Evolutionary conservation across 53 echinoderm and acorn worm genomes (phyloP).

Genomic region (Mesocentrotus franciscanus): DNA sequence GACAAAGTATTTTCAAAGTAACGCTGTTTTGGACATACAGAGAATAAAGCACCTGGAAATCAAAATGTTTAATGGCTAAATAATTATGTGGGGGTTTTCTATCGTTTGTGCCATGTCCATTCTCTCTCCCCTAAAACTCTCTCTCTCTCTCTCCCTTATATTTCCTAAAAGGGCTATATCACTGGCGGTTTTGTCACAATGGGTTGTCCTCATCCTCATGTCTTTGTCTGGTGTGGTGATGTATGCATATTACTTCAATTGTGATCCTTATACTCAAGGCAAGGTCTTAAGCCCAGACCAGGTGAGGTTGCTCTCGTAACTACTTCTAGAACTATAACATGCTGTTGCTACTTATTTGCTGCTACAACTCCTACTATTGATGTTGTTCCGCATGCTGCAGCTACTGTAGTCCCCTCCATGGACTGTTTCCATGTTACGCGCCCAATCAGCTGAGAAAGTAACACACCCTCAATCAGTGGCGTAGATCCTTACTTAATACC

Average conservation of each 20-base stretch:
- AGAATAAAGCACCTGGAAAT: no score
- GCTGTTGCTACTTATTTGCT: neutral
- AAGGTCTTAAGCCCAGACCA: constrained; percentile 60
- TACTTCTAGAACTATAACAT: neutral
- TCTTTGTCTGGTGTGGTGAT: constrained; percentile 60
- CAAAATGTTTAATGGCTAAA: no score
- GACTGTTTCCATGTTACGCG: no score
- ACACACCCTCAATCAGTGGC: no score
- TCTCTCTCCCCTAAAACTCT: neutral
- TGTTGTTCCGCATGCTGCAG: no score
- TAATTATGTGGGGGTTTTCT: no score
- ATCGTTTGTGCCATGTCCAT: no score
- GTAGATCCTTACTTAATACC: no score
- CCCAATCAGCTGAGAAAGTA: no score
- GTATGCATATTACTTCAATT: constrained; percentile 59
- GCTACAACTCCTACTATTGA: neutral
- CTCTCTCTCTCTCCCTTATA: neutral
- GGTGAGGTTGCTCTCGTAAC: neutral
- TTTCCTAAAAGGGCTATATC: constrained; percentile 39
- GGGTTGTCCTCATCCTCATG: constrained; percentile 41
- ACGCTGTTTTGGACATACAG: no score
- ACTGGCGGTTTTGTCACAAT: constrained; percentile 42
- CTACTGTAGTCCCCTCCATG: no score
- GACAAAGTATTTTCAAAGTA: no score
- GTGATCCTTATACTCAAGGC: constrained; percentile 60